These are phyloP conservation scores for Drosophila mauritiana DNA, from an alignment of 1,140 invertebrate genomes.

Conservation along the genomic window DNA sequence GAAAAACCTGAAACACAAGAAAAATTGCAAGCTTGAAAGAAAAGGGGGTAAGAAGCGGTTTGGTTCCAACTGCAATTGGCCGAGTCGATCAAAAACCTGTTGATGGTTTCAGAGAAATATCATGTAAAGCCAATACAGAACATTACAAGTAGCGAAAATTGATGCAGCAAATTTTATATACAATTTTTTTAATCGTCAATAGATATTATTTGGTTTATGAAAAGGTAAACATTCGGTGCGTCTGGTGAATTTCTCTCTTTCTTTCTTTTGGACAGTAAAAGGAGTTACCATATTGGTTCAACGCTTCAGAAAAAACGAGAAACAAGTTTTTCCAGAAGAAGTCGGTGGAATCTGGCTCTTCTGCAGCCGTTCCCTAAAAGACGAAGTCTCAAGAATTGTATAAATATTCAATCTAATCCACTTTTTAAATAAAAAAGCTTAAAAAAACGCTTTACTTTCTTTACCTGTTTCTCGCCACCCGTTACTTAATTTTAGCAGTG, in stretches of 20 bases:
- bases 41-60: neutral
- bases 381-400: constrained; percentile 41
- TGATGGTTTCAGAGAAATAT: constrained; percentile 37
- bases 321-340: constrained; percentile 50
- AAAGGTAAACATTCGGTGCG: neutral
- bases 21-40: constrained; percentile 11
- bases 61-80: constrained; percentile 31
- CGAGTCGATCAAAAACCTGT: constrained; percentile 46
- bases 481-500: too few species aligned
- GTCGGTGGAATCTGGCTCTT: constrained; percentile 37
- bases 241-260: neutral
- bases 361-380: constrained; percentile 12
- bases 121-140: neutral
- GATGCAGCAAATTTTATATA: too few species aligned
- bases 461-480: too few species aligned
- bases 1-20: constrained; percentile 33
- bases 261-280: neutral
- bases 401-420: constrained; percentile 7
- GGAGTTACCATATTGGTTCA: constrained; percentile 9
- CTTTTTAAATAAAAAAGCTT: neutral
- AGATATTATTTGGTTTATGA: too few species aligned
- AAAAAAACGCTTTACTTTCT: too few species aligned
- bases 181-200: too few species aligned
- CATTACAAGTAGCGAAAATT: constrained; percentile 4
- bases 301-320: constrained; percentile 32